Evolutionary conservation across 2,888 invertebrate species (phyloP), one percentile per base, ranked within the genome.

Genomic region (Miltochrista miniata): DNA sequence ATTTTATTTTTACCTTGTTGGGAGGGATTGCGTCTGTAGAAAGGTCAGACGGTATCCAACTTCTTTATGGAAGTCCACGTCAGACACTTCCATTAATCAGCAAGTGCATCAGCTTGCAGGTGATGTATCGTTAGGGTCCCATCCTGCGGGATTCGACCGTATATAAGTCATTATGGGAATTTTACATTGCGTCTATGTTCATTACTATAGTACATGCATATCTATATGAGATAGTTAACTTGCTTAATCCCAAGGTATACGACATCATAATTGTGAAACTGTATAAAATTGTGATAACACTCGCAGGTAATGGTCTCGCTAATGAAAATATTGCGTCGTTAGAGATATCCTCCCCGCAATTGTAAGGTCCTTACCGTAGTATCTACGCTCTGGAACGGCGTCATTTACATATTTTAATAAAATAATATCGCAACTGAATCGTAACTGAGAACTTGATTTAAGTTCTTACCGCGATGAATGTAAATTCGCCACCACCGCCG

Each of bases 401-500:
- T 83, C 87, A 90, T 91, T 90, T 90, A 88, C 90, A 91, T 90
- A 90, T 91, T 90, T 90, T 91, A 90, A 90, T 91, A 90, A 90
- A 91, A 91, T 90, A 88, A 90, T 90, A 90, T 90, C 87, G 88
- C 89, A 90, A 89, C 89, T 87, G 91, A 91, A 90, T 90, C 87
- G 90, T 90, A 89, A 90, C 90, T 84, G 90, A 89, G 91, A 90
- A 90, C 90, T 89, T 90, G 91, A 91, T 91, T 91, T 90, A 91
- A 91, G 90, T 90, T 90, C 90, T 91, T 90, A 90, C 90, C 85
- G 85, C 90, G 89, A 90, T 90, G 90, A 91, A 91, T 91, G 90
- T 90, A 90, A 90, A 90, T 90, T 90, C 82, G 80, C 87, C 85
- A 80, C 82, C 81, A 80, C 83, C 79, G 34, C 43, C 37, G 76